Evolutionary conservation across 1,140 invertebrate genomes (phyloP).

Genomic region (Brachionus rubens): DNA sequence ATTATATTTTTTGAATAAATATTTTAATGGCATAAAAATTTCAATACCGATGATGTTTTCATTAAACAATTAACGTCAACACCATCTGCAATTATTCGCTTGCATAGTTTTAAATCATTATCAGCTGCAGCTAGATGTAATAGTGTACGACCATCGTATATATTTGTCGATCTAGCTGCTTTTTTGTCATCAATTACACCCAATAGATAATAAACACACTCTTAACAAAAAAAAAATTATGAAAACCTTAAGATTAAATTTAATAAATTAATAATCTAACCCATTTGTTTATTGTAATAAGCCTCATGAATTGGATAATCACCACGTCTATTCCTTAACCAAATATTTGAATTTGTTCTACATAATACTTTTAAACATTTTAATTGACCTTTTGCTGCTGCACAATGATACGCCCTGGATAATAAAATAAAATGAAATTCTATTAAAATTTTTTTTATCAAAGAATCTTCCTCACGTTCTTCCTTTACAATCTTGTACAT

Average conservation of each 20-base stretch:
- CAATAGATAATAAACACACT: slow-evolving; percentile 46
- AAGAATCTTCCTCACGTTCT: slow-evolving; percentile 21
- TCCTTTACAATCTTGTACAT: slow-evolving; percentile 42
- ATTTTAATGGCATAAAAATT: too few relatives aligned
- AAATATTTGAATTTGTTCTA: slow-evolving; percentile 76
- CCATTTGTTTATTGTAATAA: slow-evolving; percentile 80
- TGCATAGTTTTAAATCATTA: slow-evolving; percentile 89
- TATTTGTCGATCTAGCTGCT: slow-evolving; percentile 80
- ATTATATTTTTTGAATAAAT: too few relatives aligned
- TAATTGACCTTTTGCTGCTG: slow-evolving; percentile 89
- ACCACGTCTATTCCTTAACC: slow-evolving; percentile 83
- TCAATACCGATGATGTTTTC: slow-evolving; percentile 52
- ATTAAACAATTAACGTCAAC: slow-evolving; percentile 59
- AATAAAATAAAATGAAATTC: neutral
- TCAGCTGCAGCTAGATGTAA: slow-evolving; percentile 89
- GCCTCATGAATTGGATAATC: slow-evolving; percentile 91
- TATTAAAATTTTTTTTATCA: slow-evolving; percentile 17
- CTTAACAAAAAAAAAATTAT: neutral
- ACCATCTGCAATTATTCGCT: slow-evolving; percentile 55
- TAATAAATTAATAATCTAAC: slow-evolving; percentile 51
- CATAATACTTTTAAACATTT: slow-evolving; percentile 74
- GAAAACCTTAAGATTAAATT: neutral
- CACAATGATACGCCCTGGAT: slow-evolving; percentile 73
- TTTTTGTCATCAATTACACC: slow-evolving; percentile 68
- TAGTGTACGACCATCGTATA: slow-evolving; percentile 78